These are phyloP conservation scores for Charanyca ferruginea DNA, from an alignment of 2,888 invertebrate genomes.

Conservation along the genomic window DNA sequence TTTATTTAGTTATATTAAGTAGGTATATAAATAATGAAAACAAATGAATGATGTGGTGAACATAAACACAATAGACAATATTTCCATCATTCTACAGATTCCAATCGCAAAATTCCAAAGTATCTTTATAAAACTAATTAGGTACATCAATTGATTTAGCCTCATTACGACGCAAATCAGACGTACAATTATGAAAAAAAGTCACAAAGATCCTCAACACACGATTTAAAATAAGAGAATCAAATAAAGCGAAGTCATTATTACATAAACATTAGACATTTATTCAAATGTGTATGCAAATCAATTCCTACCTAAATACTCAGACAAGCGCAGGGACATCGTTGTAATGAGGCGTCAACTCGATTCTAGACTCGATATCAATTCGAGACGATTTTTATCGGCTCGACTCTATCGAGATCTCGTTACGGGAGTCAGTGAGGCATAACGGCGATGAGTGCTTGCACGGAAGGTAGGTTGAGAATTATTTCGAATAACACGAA, in stretches of 20 bases:
- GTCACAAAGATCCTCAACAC: constrained; percentile 39
- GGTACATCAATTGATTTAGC: constrained; percentile 39
- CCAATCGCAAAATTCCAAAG: constrained; percentile 7
- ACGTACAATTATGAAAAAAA: constrained; percentile 22
- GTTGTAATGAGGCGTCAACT: constrained; percentile 64
- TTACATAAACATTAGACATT: constrained; percentile 61
- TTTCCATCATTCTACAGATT: constrained; percentile 22
- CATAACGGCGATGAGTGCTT: constrained; percentile 61
- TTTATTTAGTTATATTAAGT: background rate
- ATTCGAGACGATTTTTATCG: constrained; percentile 71
- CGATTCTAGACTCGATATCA: constrained; percentile 52
- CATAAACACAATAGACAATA: background rate
- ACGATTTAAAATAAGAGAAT: constrained; percentile 44
- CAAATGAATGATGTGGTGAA: background rate
- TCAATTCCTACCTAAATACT: constrained; percentile 47
- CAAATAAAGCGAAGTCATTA: constrained; percentile 49
- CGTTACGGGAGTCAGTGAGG: constrained; percentile 72
- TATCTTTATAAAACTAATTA: constrained; percentile 31
- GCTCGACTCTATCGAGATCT: constrained; percentile 71
- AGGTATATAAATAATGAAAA: background rate
- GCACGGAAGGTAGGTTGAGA: constrained; percentile 60
- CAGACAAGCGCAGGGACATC: constrained; percentile 59
- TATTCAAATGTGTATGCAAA: constrained; percentile 56
- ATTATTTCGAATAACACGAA: constrained; percentile 26
- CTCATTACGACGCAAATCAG: constrained; percentile 29